Evolutionary conservation across 1,140 invertebrate genomes (phyloP), one percentile per base, ranked within the genome.

Genomic region (Trichonephila clavipes): DNA sequence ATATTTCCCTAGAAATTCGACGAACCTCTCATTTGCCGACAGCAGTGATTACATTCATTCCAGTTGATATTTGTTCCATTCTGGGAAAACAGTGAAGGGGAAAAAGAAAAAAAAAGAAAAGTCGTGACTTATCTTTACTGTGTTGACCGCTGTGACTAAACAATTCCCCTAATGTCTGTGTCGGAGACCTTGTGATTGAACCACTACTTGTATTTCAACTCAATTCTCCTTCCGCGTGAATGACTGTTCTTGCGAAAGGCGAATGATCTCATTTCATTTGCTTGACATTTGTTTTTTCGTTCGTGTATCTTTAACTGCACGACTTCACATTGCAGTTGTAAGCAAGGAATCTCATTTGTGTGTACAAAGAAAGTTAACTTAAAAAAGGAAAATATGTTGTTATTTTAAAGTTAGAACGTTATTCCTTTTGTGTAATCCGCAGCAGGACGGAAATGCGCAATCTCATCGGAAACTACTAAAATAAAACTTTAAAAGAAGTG

Each of bases 141-240:
- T 34, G 72, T 77, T 77, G 72, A 40, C 72, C 72, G 72, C 28
- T 77, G 24, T 77, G 72, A 77, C 34, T 34, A 28, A 77, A 77
- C 72, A 77, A 40, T 77, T 77, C 34, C 72, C 24, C 18, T 77
- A 40, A 34, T 34, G 72, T 3, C 16, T 34, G 72, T 34, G 72
- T 77, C 72, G 34, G 12, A 40, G 34, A 77, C 72, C 72, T 77
- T 77, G 28, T 77, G 24, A 77, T 77, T 24, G 28, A 77, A 40
- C 28, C 72, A 34, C 72, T 34, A 34, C 34, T 77, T 40, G 34
- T 28, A 77, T 40, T 34, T 77, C 28, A 18, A 18, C 34, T 77
- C 18, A 28, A 77, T 77, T 77, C 72, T 40, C 16, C 72, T 77
- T 77, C 24, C 69, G 66, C 66, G 19, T 77, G 72, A 40, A 28